Evolutionary conservation across 30 jellyfish, hydroid and myxozoan genomes (phyloP).

Genomic region (Aurelia coerulea): DNA sequence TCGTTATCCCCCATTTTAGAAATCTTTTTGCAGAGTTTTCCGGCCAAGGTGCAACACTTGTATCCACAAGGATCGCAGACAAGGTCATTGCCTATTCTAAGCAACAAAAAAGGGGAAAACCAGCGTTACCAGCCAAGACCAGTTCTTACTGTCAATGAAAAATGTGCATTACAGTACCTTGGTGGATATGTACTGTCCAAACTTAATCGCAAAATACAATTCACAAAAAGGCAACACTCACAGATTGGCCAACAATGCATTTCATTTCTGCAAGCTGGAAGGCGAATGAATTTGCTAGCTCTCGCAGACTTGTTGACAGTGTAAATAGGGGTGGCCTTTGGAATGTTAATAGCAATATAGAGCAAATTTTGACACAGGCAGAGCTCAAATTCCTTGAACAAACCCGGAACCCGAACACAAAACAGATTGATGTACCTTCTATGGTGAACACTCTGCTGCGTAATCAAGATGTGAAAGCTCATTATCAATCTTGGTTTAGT

Average conservation of each 20-base stretch:
- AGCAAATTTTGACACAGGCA: constrained; percentile 27
- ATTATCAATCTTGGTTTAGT: constrained; percentile 28
- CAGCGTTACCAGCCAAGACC: not conserved
- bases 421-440: constrained; percentile 11
- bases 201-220: constrained; percentile 15
- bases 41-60: constrained; percentile 14
- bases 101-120: not conserved
- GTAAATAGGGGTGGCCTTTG: constrained; percentile 43
- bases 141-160: not conserved
- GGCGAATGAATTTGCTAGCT: constrained; percentile 10
- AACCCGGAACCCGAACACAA: not conserved
- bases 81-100: not conserved
- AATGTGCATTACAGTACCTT: not conserved
- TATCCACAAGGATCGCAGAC: not conserved
- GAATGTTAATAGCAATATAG: constrained; percentile 16
- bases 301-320: constrained; percentile 34
- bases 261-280: constrained; percentile 27
- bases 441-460: constrained; percentile 3
- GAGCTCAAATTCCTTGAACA: constrained; percentile 29
- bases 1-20: not conserved
- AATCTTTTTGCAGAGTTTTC: not conserved
- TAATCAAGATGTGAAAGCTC: constrained; percentile 13
- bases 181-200: constrained; percentile 2
- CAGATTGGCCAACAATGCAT: constrained; percentile 17
- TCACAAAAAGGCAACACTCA: constrained; percentile 7